Evolutionary conservation across 2,113 vertebrate genomes (phyloP).

Genomic region (Tetrao urogallus): DNA sequence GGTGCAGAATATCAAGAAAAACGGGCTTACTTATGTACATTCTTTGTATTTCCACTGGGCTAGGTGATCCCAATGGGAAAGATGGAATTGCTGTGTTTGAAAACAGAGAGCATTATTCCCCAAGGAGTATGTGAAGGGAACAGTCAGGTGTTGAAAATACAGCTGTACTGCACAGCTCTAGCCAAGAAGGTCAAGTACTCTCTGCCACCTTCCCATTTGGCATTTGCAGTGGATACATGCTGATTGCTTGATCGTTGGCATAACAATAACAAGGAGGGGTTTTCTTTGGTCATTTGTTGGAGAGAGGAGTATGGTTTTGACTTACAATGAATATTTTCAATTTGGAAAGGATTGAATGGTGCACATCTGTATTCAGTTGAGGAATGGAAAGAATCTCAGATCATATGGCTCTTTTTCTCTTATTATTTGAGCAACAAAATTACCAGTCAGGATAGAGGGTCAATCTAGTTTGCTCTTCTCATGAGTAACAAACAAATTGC

Average conservation of each 20-base stretch:
- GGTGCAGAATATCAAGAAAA: not conserved
- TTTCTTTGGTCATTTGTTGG: not conserved
- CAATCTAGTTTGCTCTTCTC: not conserved
- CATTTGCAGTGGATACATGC: not conserved
- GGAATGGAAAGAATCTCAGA: not conserved
- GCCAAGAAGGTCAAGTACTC: not conserved
- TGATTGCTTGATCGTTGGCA: not conserved
- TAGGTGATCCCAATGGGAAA: not conserved
- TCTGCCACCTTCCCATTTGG: not conserved
- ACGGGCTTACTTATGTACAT: not conserved
- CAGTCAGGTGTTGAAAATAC: not conserved
- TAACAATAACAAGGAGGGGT: not conserved
- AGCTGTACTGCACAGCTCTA: not conserved
- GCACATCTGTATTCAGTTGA: not conserved
- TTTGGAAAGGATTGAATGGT: not conserved
- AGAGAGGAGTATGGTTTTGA: not conserved
- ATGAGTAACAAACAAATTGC: not conserved
- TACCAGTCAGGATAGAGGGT: not conserved
- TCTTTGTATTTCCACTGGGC: not conserved
- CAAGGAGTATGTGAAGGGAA: not conserved
- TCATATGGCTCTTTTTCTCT: accelerated
- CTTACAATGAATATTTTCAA: not conserved
- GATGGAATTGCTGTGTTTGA: too few relatives aligned
- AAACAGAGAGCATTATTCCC: not conserved
- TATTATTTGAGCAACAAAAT: not conserved